Percentiles rank a stretch among this genome's conserved stretches.
Conservation (phyloP, 2,113 vertebrate genomes). For the Callionymus lyra region DNA sequence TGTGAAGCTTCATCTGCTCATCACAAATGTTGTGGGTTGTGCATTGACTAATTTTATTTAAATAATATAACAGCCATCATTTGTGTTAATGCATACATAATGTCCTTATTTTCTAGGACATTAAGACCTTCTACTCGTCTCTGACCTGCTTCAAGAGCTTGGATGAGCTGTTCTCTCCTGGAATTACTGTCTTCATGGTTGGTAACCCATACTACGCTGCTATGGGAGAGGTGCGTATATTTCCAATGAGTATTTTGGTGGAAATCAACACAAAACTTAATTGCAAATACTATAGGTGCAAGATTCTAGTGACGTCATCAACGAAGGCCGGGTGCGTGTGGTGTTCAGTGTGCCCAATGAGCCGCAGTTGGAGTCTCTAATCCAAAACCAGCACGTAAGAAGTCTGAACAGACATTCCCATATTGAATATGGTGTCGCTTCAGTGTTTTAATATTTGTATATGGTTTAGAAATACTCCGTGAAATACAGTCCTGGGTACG, state of each 20-base stretch:
- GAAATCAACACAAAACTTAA: not conserved
- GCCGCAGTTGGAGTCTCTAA: slow-evolving; percentile 84
- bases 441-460: slow-evolving; percentile 1
- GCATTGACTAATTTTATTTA: not conserved
- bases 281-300: slow-evolving; percentile 70
- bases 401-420: not conserved
- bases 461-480: slow-evolving; percentile 86
- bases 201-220: slow-evolving; percentile 90
- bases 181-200: slow-evolving; percentile 87
- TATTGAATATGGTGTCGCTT: not conserved
- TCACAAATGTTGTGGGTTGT: not conserved
- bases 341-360: slow-evolving; percentile 88
- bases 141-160: slow-evolving; percentile 78
- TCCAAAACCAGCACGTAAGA: slow-evolving; percentile 97
- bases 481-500: slow-evolving; percentile 91
- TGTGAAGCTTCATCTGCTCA: not conserved
- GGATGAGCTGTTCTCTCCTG: slow-evolving; percentile 82
- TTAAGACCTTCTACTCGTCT: slow-evolving; percentile 81
- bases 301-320: slow-evolving; percentile 86
- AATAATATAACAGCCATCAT: not conserved
- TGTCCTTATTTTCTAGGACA: slow-evolving; percentile 72
- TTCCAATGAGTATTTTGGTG: slow-evolving; percentile 2
- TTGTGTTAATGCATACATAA: not conserved
- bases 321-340: slow-evolving; percentile 86
- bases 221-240: slow-evolving; percentile 80